A percentile compares a stretch with the other conserved stretches of the same genome.
Evolutionary conservation across 2,113 vertebrate species (phyloP).

Genomic region (Protomyctophum bolini): DNA sequence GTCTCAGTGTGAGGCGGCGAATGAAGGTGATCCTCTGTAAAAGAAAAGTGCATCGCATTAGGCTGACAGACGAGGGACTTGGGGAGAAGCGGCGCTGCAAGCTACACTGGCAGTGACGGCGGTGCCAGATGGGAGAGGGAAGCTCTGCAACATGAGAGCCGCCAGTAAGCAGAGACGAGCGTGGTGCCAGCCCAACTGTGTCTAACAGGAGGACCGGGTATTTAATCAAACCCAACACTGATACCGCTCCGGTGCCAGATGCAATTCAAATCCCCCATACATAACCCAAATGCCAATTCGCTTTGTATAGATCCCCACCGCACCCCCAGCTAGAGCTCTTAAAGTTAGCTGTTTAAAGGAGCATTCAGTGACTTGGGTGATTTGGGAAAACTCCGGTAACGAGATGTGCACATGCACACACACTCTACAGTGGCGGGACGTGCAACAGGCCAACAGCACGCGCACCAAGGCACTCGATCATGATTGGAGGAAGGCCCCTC

Average conservation of each 20-base stretch:
- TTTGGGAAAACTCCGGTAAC: too few relatives aligned
- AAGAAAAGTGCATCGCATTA: slow-evolving; percentile 34
- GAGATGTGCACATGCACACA: too few relatives aligned
- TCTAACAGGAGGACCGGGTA: slow-evolving; percentile 79
- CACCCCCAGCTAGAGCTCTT: slow-evolving; percentile 64
- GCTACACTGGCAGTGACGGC: slow-evolving; percentile 69
- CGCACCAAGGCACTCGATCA: too few relatives aligned
- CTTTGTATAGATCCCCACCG: slow-evolving; percentile 64
- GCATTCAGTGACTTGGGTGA: too few relatives aligned
- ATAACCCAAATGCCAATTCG: slow-evolving; percentile 72
- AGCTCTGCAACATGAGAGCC: slow-evolving; percentile 70
- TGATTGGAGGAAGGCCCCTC: too few relatives aligned
- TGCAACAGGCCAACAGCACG: too few relatives aligned
- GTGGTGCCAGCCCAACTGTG: slow-evolving; percentile 79
- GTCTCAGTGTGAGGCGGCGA: slow-evolving; percentile 28
- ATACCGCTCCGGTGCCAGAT: slow-evolving; percentile 77
- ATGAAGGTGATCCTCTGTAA: slow-evolving; percentile 27
- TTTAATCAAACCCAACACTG: slow-evolving; percentile 80
- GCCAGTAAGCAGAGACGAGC: slow-evolving; percentile 72
- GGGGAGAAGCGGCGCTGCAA: slow-evolving; percentile 59
- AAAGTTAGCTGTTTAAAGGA: slow-evolving; percentile 29
- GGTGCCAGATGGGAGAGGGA: slow-evolving; percentile 76
- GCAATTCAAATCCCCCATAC: slow-evolving; percentile 75
- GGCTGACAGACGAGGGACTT: slow-evolving; percentile 38
- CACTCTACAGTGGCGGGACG: too few relatives aligned